phyloP scores from a whole-genome alignment of 2,113 vertebrate genomes.

The Pogonocichla stellata region DNA sequence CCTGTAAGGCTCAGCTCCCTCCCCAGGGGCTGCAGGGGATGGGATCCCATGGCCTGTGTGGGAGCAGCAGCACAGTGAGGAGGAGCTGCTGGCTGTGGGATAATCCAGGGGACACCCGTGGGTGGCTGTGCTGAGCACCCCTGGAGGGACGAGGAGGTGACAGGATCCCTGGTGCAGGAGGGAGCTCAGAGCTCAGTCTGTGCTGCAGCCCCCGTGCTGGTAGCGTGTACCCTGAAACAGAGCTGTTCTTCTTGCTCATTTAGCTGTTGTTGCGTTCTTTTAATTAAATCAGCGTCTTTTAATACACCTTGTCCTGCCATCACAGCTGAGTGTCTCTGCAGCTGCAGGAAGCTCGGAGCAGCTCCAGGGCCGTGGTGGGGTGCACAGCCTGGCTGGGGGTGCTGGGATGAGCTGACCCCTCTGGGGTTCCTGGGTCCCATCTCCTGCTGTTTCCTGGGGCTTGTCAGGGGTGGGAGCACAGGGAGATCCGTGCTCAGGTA shows the following conservation, averaged over 20 bases:
- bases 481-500: not conserved
- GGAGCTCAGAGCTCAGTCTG: not conserved
- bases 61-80: not conserved
- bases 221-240: too few relatives aligned
- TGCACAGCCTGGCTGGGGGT: accelerated
- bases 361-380: accelerated
- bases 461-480: not conserved
- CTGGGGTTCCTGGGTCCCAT: not conserved
- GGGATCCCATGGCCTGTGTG: not conserved
- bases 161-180: not conserved
- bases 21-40: not conserved
- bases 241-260: not conserved
- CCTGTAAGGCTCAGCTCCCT: not conserved
- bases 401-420: accelerated
- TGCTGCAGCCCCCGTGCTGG: not conserved
- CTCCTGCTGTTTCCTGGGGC: not conserved
- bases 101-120: not conserved
- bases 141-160: not conserved
- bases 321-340: not conserved
- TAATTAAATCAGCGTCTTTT: conserved; percentile 37
- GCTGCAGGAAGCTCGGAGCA: not conserved
- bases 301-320: not conserved
- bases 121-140: not conserved
- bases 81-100: not conserved
- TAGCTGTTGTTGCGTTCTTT: not conserved